phyloP scores from a whole-genome alignment of 2,888 invertebrate genomes.

The Vannuccia rotundouncinata region DNA sequence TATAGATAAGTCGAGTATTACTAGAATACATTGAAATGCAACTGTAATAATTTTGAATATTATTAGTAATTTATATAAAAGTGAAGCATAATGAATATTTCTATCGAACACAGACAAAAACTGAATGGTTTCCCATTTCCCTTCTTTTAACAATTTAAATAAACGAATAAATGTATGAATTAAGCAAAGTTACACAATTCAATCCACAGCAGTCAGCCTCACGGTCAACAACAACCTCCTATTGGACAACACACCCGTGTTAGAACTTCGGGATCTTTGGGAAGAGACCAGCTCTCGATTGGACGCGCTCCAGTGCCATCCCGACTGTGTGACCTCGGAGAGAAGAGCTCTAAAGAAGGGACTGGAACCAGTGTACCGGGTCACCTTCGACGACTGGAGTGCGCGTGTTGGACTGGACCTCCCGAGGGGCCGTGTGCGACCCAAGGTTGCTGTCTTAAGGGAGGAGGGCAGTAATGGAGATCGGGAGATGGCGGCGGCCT shows the following conservation, averaged over 20 bases:
- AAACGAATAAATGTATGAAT: too few relatives aligned
- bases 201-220: not conserved
- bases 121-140: too few relatives aligned
- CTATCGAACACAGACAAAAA: too few relatives aligned
- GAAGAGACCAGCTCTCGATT: conserved; percentile 87
- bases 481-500: conserved; percentile 84
- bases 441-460: conserved; percentile 78
- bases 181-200: not conserved
- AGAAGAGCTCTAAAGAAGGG: conserved; percentile 67
- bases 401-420: conserved; percentile 72
- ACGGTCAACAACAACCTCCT: not conserved
- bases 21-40: too few relatives aligned
- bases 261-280: conserved; percentile 74
- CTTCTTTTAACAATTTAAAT: too few relatives aligned
- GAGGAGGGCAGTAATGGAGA: conserved; percentile 97
- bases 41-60: too few relatives aligned
- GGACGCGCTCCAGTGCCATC: conserved; percentile 75
- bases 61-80: too few relatives aligned
- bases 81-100: too few relatives aligned
- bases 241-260: not conserved
- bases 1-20: too few relatives aligned
- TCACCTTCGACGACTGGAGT: not conserved
- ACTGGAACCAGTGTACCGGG: conserved; percentile 66
- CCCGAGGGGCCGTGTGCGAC: conserved; percentile 72
- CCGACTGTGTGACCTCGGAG: conserved; percentile 72